Conservation (phyloP, 2,888 invertebrate genomes). For the Scaptomyza reducta region DNA sequence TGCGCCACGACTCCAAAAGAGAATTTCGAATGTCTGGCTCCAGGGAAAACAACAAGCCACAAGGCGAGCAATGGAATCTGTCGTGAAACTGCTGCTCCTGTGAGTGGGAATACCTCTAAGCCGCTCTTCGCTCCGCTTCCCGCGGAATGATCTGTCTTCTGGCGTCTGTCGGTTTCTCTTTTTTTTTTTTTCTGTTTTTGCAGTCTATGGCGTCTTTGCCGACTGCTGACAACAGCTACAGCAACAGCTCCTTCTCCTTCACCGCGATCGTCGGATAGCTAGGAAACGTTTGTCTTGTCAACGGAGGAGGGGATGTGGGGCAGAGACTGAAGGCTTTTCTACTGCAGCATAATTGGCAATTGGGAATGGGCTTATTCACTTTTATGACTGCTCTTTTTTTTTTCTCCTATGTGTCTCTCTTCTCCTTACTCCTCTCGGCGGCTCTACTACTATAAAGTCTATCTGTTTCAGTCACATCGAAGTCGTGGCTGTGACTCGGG, state of each 20-base stretch:
- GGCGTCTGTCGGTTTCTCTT: not conserved
- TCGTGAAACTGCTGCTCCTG: constrained; percentile 50
- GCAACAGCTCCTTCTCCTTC: constrained; percentile 29
- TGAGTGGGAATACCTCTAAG: not conserved
- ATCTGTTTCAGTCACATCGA: constrained; percentile 73
- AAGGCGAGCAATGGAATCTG: constrained; percentile 46
- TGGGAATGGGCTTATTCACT: constrained; percentile 72
- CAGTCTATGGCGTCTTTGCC: constrained; percentile 37
- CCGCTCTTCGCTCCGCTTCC: not conserved
- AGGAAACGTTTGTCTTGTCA: constrained; percentile 71
- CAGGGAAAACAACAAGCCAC: not conserved
- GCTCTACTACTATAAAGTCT: constrained; percentile 38
- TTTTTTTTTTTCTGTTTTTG: too few species aligned
- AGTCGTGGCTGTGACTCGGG: constrained; percentile 65
- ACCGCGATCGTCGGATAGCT: constrained; percentile 74
- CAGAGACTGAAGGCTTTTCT: constrained; percentile 20
- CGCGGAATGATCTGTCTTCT: not conserved
- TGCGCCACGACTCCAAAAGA: constrained; percentile 43
- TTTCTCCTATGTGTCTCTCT: not conserved
- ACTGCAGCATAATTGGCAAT: constrained; percentile 78
- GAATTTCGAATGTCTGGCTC: constrained; percentile 44
- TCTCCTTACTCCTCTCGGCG: constrained; percentile 19
- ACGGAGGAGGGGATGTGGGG: constrained; percentile 3
- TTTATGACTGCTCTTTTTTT: constrained; percentile 72
- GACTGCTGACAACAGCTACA: constrained; percentile 65